Evolutionary conservation across 2,888 invertebrate genomes (phyloP), one percentile per base, ranked within the genome.

Genomic region (Odontocerum albicorne): DNA sequence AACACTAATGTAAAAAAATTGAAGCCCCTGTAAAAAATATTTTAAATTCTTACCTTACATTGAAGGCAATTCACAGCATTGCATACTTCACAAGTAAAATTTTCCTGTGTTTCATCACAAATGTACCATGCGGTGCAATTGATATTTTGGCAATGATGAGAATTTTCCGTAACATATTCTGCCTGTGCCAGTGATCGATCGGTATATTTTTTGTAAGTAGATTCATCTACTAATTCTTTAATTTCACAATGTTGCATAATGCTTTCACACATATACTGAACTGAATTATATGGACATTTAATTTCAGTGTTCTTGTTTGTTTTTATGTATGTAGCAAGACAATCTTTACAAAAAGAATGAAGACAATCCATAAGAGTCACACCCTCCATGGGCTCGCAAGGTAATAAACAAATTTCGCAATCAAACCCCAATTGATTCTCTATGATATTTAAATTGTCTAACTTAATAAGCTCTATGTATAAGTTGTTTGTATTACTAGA

Each of bases 181-280:
- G 49, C 21, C 2, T 19, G 4, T 4, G 12, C 15, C 3, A 90
- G 76, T 7, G 88, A 87, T 66, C 84, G 82, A 4, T 84, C 82
- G 45, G 89, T 73, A 68, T 86, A 83, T 60, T 83, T 80, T 63
- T 87, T 84, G 67, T 85, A 89, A 7, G 84, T 70, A 46, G 80
- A 79, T 1, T 77, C 69, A 16, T 78, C 71, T 19, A 88, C 85
- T 60, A 89, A 69, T 35, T 85, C 85, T 72, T 86, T 86, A 54
- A 90, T 83, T 74, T 90, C 90, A 60, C 88, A 75, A 65, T 88
- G 86, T 65, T 86, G 87, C 31, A 90, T 70, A 4, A 80, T 75
- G 57, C 84, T 83, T 59, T 85, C 81, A 68, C 90, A 90, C 10
- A 84, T 79, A 67, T 88, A 88, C n/a, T 80, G 72, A 10, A 80